Percentiles rank a stretch among this genome's conserved stretches.
Conservation (phyloP, 1,140 invertebrate species). For the Pseudomyrmex dendroicus region DNA sequence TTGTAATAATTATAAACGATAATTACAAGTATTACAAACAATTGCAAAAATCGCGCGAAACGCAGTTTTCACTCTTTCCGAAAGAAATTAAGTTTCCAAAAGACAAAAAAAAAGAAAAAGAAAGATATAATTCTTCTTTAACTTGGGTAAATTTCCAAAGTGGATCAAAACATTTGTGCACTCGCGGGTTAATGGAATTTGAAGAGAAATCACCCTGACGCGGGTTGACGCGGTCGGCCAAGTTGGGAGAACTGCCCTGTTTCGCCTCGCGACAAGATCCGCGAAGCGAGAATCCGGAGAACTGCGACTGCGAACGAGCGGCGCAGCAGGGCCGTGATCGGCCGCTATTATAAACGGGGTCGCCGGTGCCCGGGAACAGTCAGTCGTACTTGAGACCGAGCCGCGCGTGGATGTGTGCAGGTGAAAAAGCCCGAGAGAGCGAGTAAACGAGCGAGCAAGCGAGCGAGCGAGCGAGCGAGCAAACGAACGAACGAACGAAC, state of each 20-base stretch:
- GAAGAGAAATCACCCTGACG: not conserved
- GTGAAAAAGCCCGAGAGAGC: conserved; percentile 46
- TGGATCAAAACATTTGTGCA: not conserved
- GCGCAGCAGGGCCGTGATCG: conserved; percentile 69
- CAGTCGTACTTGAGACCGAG: conserved; percentile 75
- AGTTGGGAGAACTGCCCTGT: conserved; percentile 23
- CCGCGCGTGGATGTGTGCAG: conserved; percentile 56
- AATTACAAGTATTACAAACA: too few species aligned
- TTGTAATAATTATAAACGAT: too few species aligned
- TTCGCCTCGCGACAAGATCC: not conserved
- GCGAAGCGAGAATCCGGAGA: conserved; percentile 30
- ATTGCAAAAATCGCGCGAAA: too few species aligned
- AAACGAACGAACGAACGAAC: not conserved
- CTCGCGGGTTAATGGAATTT: not conserved
- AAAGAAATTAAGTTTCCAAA: too few species aligned
- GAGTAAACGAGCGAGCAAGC: too few species aligned
- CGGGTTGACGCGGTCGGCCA: not conserved
- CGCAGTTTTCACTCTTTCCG: too few species aligned
- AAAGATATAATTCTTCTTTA: too few species aligned
- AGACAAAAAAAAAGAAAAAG: too few species aligned
- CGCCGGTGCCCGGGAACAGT: conserved; percentile 63
- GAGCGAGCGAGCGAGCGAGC: not conserved
- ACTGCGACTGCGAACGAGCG: conserved; percentile 55
- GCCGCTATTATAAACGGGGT: conserved; percentile 77
- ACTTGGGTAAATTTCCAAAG: not conserved